Evolutionary conservation across 2,888 invertebrate species (phyloP).

Genomic region (Lepeophtheirus nordmannii): DNA sequence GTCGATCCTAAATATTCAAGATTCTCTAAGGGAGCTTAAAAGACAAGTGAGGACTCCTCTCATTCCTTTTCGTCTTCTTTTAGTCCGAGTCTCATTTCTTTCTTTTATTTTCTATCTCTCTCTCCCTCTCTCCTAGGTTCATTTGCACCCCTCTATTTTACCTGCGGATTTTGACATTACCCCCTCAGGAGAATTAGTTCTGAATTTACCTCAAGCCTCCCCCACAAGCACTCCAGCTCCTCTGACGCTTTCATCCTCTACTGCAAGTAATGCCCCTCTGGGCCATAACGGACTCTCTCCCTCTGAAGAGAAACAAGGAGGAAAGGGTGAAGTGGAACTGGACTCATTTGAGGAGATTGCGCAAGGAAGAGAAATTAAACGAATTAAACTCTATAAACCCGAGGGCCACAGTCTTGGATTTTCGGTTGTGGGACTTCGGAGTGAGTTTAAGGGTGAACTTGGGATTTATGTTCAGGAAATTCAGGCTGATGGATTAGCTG

Average conservation of each 20-base stretch:
- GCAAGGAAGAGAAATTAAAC: slow-evolving; percentile 44
- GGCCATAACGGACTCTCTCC: too few species aligned
- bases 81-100: too few species aligned
- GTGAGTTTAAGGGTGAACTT: slow-evolving; percentile 46
- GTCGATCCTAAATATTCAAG: slow-evolving; percentile 63
- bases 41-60: slow-evolving; percentile 16
- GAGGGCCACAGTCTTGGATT: slow-evolving; percentile 54
- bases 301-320: too few species aligned
- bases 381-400: slow-evolving; percentile 40
- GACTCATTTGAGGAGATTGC: slow-evolving; percentile 38
- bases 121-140: too few species aligned
- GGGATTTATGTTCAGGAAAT: slow-evolving; percentile 52
- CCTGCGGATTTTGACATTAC: slow-evolving; percentile 86
- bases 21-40: slow-evolving; percentile 24
- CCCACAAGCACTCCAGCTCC: slow-evolving; percentile 12
- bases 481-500: slow-evolving; percentile 47
- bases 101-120: too few species aligned
- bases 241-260: slow-evolving; percentile 24
- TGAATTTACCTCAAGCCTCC: slow-evolving; percentile 43
- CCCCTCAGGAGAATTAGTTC: slow-evolving; percentile 54
- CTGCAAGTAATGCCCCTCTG: too few species aligned
- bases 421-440: slow-evolving; percentile 47
- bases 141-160: slow-evolving; percentile 76
- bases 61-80: too few species aligned
- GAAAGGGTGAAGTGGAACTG: too few species aligned